Evolutionary conservation across 2,113 vertebrate species (phyloP), one percentile per base, ranked within the genome.

Genomic region (Typhlomys cinereus): DNA sequence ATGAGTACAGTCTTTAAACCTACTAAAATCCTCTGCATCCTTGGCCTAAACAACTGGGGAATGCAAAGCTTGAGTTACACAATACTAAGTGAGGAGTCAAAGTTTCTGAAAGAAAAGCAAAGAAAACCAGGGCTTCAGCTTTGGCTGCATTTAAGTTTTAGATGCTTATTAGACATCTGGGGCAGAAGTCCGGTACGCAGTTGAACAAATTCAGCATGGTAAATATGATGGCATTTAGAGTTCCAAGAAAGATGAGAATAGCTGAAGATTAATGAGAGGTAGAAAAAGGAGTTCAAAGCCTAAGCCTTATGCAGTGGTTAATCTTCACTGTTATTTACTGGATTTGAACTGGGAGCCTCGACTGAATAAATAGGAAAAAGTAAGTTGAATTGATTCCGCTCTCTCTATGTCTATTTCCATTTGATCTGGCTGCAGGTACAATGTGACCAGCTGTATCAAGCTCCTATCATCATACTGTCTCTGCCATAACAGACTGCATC

Each of bases 191-290:
- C 0, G 46, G 36, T 36, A 89, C 18, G 82, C 20, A 94, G n/a
- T 52, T 64, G 86, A 50, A 86, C 44, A 81, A 5, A 93, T 67
- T 86, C 27, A 54, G 61, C 29, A 83, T 90, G 52, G 67, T 31
- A 93, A 74, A 82, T 85, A 59, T 59, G 62, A 50, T 91, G 59
- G 59, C 70, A 80, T 89, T 81, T 66, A 75, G 29, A 89, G 10
- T 34, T 46, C n/a, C 11, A 85, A 50, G 76, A 80, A 94, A 70
- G 50, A 88, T 90, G 13, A 88, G 59, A 89, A 85, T 36, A 66
- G 36, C 48, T 90, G 34, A 88, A 54, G 31, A 74, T 15, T 80
- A 78, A 29, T 36, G 31, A 91, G 6, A 90, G 89, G 59, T 48
- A 21, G n/a, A 36, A 48, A 59, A 61, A 82, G 50, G 74, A 76